Conservation (phyloP, 1,140 invertebrate genomes). For the Habropoda laboriosa region DNA sequence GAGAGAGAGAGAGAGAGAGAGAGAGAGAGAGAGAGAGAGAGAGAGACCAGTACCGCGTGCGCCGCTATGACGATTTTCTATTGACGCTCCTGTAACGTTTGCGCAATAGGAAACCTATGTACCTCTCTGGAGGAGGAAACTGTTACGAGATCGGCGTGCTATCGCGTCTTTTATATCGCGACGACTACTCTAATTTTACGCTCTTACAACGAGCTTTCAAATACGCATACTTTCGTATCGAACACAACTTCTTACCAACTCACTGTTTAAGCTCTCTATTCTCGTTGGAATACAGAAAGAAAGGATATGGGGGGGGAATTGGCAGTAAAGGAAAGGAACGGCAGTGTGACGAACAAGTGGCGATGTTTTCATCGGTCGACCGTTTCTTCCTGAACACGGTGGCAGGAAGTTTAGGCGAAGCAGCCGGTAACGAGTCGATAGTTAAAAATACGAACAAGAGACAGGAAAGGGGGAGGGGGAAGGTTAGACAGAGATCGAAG, state of each 20-base stretch:
- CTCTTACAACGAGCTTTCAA: not conserved
- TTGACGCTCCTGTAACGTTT: not conserved
- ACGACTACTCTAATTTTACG: not conserved
- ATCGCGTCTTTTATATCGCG: no score
- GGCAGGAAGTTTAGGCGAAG: conserved; percentile 73
- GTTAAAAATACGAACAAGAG: conserved; percentile 67
- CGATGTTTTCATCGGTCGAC: conserved; percentile 43
- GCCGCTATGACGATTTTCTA: conserved; percentile 19
- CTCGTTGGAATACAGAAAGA: not conserved
- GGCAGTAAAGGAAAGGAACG: conserved; percentile 44
- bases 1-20: conserved; percentile 4
- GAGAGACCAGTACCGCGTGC: not conserved
- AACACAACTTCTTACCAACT: not conserved
- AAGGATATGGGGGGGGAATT: not conserved
- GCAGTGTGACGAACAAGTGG: conserved; percentile 37
- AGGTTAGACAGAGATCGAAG: not conserved
- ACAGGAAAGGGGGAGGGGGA: not conserved
- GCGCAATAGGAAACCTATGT: conserved; percentile 6
- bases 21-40: conserved; percentile 18
- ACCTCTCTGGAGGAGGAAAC: not conserved
- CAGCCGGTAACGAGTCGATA: conserved; percentile 66
- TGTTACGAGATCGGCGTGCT: not conserved
- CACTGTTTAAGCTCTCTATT: no score
- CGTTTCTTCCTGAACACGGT: conserved; percentile 59
- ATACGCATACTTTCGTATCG: not conserved